Percentiles rank a stretch among this genome's conserved stretches.
phyloP scores from a whole-genome alignment of 1,140 invertebrate species.

The Melitaea cinxia region DNA sequence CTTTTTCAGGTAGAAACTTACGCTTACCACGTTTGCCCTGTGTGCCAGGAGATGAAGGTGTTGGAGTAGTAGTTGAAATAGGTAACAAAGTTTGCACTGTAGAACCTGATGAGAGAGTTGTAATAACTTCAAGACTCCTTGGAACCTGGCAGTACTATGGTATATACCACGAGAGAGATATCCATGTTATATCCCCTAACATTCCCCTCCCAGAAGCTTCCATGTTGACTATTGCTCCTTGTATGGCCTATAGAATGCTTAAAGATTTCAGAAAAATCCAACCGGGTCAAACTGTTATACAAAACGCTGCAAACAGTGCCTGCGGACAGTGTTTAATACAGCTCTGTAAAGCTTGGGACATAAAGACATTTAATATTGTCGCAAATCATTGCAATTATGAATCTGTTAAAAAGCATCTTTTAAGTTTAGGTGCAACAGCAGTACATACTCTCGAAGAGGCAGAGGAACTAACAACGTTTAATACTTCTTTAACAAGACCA shows the following conservation, averaged over 20 bases:
- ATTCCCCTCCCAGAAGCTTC: conserved; percentile 89
- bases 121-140: conserved; percentile 85
- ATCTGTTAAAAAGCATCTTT: conserved; percentile 86
- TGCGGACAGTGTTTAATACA: conserved; percentile 97
- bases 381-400: conserved; percentile 88
- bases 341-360: conserved; percentile 87
- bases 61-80: conserved; percentile 90
- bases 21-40: conserved; percentile 90
- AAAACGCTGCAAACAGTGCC: conserved; percentile 98
- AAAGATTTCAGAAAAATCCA: conserved; percentile 92
- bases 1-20: conserved; percentile 87
- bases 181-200: conserved; percentile 86
- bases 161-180: conserved; percentile 83
- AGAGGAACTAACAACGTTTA: conserved; percentile 85
- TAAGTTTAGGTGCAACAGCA: conserved; percentile 89
- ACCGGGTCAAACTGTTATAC: conserved; percentile 88
- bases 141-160: conserved; percentile 94
- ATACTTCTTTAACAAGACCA: conserved; percentile 85
- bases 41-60: conserved; percentile 94
- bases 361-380: conserved; percentile 93
- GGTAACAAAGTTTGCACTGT: conserved; percentile 85
- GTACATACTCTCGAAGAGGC: conserved; percentile 95
- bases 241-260: conserved; percentile 96
- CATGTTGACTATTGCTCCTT: conserved; percentile 95
- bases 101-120: conserved; percentile 89